phyloP scores from a whole-genome alignment of 2,888 invertebrate species.

The Drosophila neotestacea region DNA sequence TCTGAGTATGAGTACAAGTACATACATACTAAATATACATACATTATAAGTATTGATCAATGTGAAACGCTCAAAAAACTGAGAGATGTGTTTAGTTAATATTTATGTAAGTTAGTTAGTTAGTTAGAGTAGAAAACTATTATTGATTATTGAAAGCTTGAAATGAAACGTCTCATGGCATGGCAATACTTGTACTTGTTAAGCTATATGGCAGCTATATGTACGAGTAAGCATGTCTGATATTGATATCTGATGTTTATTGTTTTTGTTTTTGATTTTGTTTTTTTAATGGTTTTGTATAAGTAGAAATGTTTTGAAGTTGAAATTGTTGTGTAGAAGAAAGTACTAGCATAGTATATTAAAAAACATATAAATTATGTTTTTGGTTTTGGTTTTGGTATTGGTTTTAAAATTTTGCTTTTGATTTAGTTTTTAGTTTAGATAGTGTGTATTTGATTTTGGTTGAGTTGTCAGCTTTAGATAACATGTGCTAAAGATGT shows the following conservation, averaged over 20 bases:
- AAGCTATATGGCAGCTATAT: conserved; percentile 57
- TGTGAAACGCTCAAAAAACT: conserved; percentile 42
- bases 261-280: no score
- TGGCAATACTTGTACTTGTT: conserved; percentile 60
- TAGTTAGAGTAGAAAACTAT: conserved; percentile 45
- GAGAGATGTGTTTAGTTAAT: conserved; percentile 33
- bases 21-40: conserved; percentile 34
- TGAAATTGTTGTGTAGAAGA: conserved; percentile 66
- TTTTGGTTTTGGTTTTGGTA: neutral
- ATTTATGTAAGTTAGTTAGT: conserved; percentile 4
- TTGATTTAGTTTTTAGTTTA: conserved; percentile 34
- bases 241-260: conserved; percentile 34
- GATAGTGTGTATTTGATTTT: conserved; percentile 31
- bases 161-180: conserved; percentile 42
- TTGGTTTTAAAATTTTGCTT: conserved; percentile 21
- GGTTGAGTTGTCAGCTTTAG: conserved; percentile 55
- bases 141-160: conserved; percentile 41
- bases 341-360: conserved; percentile 71
- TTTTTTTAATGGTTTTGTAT: conserved; percentile 3
- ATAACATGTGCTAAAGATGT: conserved; percentile 75
- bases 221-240: conserved; percentile 55
- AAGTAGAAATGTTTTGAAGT: conserved; percentile 64
- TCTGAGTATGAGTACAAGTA: conserved; percentile 48
- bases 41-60: conserved; percentile 47
- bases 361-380: conserved; percentile 59